phyloP scores from a whole-genome alignment of 2,113 vertebrate species.

The Odocoileus hemionus region DNA sequence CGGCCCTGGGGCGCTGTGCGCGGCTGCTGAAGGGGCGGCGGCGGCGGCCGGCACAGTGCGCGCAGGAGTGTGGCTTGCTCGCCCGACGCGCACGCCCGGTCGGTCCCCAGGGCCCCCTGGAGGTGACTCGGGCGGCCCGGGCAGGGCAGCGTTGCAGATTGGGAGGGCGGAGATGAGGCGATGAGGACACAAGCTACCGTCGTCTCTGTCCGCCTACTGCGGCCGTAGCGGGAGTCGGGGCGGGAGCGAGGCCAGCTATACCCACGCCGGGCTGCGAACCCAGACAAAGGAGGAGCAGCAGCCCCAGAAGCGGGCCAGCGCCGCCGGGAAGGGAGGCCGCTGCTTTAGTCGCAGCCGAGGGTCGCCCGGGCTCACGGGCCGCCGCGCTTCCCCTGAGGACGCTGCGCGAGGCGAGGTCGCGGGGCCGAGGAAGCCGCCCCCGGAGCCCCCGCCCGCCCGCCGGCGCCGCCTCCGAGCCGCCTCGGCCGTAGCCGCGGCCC shows the following conservation, averaged over 20 bases:
- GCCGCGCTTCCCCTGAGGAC: neutral
- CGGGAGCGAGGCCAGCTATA: conserved; percentile 23
- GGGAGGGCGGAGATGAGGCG: conserved; percentile 32
- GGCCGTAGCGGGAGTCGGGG: conserved; percentile 53
- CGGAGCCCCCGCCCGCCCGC: conserved; percentile 54
- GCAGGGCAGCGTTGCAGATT: neutral
- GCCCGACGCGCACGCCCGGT: neutral
- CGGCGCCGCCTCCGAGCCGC: conserved; percentile 61
- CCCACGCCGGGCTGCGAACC: neutral
- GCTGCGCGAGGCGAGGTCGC: conserved; percentile 23
- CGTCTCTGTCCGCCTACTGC: conserved; percentile 16
- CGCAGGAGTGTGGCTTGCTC: neutral
- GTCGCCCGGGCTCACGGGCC: neutral
- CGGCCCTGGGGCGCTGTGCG: neutral
- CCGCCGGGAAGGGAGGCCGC: neutral
- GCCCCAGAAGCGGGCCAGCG: neutral
- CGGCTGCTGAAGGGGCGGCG: neutral
- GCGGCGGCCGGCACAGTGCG: neutral
- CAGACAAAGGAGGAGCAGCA: conserved; percentile 66
- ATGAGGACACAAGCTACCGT: conserved; percentile 33
- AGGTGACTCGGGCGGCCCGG: conserved; percentile 48
- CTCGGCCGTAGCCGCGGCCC: conserved; percentile 31
- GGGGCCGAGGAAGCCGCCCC: conserved; percentile 41
- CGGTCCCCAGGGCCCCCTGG: conserved; percentile 34
- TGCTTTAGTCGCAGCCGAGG: neutral